phyloP scores from a whole-genome alignment of 2,888 invertebrate genomes.

The Scotopteryx bipunctaria region DNA sequence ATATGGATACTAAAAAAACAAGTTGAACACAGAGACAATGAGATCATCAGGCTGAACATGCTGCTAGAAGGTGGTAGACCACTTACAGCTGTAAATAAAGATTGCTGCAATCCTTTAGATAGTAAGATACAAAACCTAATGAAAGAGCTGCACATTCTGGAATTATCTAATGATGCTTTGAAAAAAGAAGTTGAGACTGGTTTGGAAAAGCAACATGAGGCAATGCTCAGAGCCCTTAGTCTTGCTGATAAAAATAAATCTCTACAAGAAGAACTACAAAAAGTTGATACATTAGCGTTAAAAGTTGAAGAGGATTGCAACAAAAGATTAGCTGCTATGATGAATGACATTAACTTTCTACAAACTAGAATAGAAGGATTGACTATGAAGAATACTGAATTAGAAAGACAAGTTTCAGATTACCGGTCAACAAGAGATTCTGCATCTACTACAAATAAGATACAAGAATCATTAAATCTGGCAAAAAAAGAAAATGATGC shows the following conservation, averaged over 20 bases:
- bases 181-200: constrained; percentile 79
- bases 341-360: constrained; percentile 83
- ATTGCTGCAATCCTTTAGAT: constrained; percentile 85
- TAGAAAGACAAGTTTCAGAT: constrained; percentile 83
- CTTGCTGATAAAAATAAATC: constrained; percentile 89
- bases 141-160: constrained; percentile 83
- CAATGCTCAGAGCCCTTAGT: constrained; percentile 89
- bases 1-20: constrained; percentile 65
- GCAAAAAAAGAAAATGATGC: constrained; percentile 67
- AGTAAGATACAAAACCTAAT: constrained; percentile 82
- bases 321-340: constrained; percentile 85
- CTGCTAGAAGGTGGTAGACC: constrained; percentile 89
- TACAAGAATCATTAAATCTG: constrained; percentile 55
- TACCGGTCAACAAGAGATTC: constrained; percentile 44
- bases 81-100: constrained; percentile 83
- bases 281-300: constrained; percentile 89
- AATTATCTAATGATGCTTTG: constrained; percentile 80
- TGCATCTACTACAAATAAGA: constrained; percentile 37
- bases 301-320: constrained; percentile 91
- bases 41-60: constrained; percentile 87
- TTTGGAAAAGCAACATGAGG: constrained; percentile 89
- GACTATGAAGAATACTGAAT: constrained; percentile 68
- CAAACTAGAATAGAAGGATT: constrained; percentile 82
- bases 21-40: constrained; percentile 85
- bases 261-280: constrained; percentile 87